A percentile compares a stretch with the other conserved stretches of the same genome.
phyloP scores from a whole-genome alignment of 1,140 invertebrate genomes.

The Drosophila willistoni region DNA sequence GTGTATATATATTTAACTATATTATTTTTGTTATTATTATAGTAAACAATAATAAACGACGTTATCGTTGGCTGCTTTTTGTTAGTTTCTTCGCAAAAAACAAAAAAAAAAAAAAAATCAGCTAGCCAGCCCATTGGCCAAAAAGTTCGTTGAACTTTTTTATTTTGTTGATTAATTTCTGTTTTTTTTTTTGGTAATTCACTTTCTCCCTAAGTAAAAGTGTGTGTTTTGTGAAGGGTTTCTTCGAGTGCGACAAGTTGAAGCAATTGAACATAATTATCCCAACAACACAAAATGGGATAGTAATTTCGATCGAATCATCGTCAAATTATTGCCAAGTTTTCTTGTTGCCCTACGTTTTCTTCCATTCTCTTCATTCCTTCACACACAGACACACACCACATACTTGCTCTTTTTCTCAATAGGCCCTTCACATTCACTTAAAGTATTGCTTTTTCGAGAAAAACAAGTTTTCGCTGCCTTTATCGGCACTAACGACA shows the following conservation, averaged over 20 bases:
- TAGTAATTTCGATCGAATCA: neutral
- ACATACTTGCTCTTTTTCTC: conserved; percentile 1
- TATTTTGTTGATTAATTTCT: conserved; percentile 48
- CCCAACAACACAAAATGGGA: neutral
- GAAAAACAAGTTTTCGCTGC: conserved; percentile 69
- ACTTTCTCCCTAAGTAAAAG: conserved; percentile 3
- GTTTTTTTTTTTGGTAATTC: conserved; percentile 42
- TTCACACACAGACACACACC: neutral
- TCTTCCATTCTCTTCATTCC: neutral
- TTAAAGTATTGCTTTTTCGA: conserved; percentile 66
- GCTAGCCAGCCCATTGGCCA: conserved; percentile 56
- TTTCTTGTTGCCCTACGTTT: neutral
- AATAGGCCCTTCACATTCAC: conserved; percentile 76
- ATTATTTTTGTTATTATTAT: conserved; percentile 47
- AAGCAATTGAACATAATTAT: neutral
- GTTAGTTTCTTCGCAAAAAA: conserved; percentile 44
- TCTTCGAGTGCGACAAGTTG: neutral
- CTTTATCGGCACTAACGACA: conserved; percentile 73
- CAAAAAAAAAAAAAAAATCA: neutral
- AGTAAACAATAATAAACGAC: conserved; percentile 52
- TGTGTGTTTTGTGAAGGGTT: neutral
- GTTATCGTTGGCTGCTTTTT: conserved; percentile 66
- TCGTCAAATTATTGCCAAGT: neutral
- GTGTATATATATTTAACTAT: neutral
- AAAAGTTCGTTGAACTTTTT: conserved; percentile 73